Evolutionary conservation across 1,140 invertebrate species (phyloP).

Genomic region (Ips typographus): DNA sequence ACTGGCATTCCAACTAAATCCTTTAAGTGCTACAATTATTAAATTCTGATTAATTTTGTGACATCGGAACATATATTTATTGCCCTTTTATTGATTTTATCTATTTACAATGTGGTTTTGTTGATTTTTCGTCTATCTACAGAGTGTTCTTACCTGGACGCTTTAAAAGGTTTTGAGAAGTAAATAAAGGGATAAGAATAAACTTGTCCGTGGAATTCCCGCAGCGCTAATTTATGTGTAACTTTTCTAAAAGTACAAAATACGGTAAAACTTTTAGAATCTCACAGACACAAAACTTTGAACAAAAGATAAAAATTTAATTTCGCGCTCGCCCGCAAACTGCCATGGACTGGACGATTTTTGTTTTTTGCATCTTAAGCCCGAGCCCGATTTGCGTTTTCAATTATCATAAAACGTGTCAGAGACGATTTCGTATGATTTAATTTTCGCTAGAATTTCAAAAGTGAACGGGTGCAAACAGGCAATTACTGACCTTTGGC

Average conservation of each 20-base stretch:
- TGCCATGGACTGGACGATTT: too few species aligned
- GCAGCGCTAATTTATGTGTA: conserved; percentile 25
- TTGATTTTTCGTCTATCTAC: too few species aligned
- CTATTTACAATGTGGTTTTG: too few species aligned
- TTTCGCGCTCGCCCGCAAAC: conserved; percentile 4
- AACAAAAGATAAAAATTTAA: conserved; percentile 33
- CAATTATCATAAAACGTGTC: conserved; percentile 12
- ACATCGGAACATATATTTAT: too few species aligned
- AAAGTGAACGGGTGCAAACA: not conserved
- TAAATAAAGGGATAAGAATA: conserved; percentile 16
- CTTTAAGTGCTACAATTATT: too few species aligned
- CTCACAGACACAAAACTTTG: not conserved
- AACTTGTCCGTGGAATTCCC: conserved; percentile 13
- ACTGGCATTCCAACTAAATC: too few species aligned
- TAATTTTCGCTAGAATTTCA: too few species aligned
- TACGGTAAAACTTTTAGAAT: conserved; percentile 26
- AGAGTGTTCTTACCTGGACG: too few species aligned
- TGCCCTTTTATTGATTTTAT: too few species aligned
- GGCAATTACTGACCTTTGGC: conserved; percentile 10
- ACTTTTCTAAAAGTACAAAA: conserved; percentile 23
- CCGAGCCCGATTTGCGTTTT: conserved; percentile 9
- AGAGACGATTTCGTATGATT: too few species aligned
- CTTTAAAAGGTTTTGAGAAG: not conserved
- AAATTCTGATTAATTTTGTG: too few species aligned
- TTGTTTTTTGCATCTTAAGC: not conserved